These are phyloP conservation scores for Achlya flavicornis DNA, from an alignment of 2,888 invertebrate genomes.

Conservation along the genomic window DNA sequence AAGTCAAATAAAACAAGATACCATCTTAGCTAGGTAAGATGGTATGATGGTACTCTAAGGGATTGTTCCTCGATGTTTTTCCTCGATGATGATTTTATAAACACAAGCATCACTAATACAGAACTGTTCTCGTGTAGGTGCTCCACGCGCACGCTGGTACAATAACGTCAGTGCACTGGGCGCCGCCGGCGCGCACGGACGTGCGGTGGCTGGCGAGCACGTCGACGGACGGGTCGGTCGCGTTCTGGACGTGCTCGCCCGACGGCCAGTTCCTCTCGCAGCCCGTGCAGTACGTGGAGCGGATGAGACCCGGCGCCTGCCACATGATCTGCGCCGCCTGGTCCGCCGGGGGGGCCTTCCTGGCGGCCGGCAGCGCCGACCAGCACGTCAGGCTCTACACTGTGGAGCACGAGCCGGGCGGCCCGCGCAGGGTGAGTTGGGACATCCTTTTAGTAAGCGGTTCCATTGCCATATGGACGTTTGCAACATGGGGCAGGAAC, in stretches of 20 bases:
- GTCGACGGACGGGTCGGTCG: slow-evolving; percentile 97
- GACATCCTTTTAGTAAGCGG: too few relatives aligned
- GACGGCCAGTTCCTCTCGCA: slow-evolving; percentile 84
- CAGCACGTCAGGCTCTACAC: slow-evolving; percentile 96
- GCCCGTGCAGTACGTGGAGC: slow-evolving; percentile 94
- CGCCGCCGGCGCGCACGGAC: slow-evolving; percentile 89
- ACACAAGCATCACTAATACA: too few relatives aligned
- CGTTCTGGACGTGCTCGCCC: slow-evolving; percentile 93
- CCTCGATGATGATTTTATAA: too few relatives aligned
- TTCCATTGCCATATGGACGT: too few relatives aligned
- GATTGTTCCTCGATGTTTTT: too few relatives aligned
- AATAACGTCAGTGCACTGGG: slow-evolving; percentile 89
- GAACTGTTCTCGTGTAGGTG: slow-evolving; percentile 21
- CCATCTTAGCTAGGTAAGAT: too few relatives aligned
- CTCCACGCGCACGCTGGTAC: slow-evolving; percentile 78
- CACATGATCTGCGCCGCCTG: slow-evolving; percentile 94
- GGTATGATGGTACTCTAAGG: too few relatives aligned
- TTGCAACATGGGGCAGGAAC: too few relatives aligned
- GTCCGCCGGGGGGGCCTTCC: slow-evolving; percentile 83
- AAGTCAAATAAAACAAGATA: too few relatives aligned
- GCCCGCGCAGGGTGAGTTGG: slow-evolving; percentile 78
- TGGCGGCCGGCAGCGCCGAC: slow-evolving; percentile 97
- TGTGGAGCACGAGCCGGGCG: slow-evolving; percentile 81
- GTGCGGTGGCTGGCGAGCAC: slow-evolving; percentile 95
- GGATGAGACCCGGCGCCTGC: slow-evolving; percentile 95